phyloP scores from a whole-genome alignment of 2,888 invertebrate genomes.

The Thera obeliscata region DNA sequence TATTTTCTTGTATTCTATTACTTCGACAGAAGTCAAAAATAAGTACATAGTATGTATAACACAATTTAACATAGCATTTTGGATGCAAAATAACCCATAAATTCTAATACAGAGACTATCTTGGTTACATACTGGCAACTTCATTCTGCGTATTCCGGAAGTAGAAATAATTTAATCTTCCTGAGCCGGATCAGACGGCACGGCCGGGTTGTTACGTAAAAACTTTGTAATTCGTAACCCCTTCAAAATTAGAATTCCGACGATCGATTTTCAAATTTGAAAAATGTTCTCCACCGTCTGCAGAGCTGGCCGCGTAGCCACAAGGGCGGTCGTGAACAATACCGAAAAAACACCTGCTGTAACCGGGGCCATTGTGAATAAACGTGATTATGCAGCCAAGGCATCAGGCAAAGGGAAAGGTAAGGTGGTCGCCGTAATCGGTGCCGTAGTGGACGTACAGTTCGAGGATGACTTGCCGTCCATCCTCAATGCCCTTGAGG shows the following conservation, averaged over 20 bases:
- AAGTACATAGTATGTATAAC: too few species aligned
- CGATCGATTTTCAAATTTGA: conserved; percentile 62
- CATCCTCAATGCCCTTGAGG: conserved; percentile 97
- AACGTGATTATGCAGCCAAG: conserved; percentile 77
- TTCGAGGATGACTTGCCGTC: conserved; percentile 96
- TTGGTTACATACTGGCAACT: neutral
- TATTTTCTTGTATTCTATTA: too few species aligned
- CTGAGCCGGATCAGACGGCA: neutral
- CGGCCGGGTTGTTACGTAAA: conserved; percentile 68
- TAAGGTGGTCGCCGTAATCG: conserved; percentile 96
- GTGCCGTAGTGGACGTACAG: conserved; percentile 99
- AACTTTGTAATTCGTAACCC: conserved; percentile 58
- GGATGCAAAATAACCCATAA: too few species aligned
- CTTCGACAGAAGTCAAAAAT: too few species aligned
- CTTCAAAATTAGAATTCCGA: conserved; percentile 49
- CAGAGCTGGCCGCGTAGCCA: conserved; percentile 79
- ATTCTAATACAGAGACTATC: too few species aligned
- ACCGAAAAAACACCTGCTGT: conserved; percentile 83
- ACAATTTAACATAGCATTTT: too few species aligned
- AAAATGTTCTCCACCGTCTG: conserved; percentile 81
- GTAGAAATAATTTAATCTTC: neutral
- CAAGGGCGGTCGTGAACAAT: conserved; percentile 78
- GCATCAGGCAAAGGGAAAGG: conserved; percentile 77
- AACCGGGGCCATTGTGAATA: conserved; percentile 72
- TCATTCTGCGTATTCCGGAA: neutral